A percentile compares a stretch with the other conserved stretches of the same genome.
These are phyloP conservation scores for Pluvialis apricaria DNA, from an alignment of 2,113 vertebrate genomes.

Conservation along the genomic window DNA sequence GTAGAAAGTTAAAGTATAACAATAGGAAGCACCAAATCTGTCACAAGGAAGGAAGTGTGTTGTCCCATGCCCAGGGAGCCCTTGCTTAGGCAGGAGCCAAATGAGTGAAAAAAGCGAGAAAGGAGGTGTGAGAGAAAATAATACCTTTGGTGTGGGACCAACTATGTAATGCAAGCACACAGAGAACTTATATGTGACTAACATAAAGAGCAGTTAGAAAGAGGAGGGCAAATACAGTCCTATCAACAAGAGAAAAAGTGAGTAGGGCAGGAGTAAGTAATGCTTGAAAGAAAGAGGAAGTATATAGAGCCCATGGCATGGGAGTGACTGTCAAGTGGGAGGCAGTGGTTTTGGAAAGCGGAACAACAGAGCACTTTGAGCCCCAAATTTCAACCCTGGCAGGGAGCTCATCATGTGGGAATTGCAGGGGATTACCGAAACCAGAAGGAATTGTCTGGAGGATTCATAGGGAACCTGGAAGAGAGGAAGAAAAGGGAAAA, in stretches of 20 bases:
- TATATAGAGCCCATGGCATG: not conserved
- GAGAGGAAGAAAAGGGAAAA: not conserved
- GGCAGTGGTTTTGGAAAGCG: not conserved
- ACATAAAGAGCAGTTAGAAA: not conserved
- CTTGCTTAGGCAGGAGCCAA: not conserved
- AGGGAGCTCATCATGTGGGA: not conserved
- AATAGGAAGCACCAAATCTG: too few species aligned
- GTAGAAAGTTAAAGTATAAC: too few species aligned
- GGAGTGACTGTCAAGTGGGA: rapidly evolving
- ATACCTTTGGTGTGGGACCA: not conserved
- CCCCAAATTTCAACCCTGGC: not conserved
- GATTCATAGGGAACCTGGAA: not conserved
- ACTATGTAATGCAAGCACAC: not conserved
- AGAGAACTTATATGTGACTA: not conserved
- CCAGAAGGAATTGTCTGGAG: not conserved
- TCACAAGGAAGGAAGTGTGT: too few species aligned
- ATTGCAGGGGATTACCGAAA: not conserved
- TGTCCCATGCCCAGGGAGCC: too few species aligned
- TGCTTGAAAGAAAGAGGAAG: not conserved
- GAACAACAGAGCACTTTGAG: too few species aligned
- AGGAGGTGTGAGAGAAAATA: not conserved
- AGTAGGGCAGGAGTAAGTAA: not conserved
- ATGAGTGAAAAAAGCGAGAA: not conserved
- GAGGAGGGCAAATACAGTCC: not conserved
- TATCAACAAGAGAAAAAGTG: not conserved